Base-by-base conservation (phyloP, 2,797 vertebrate genomes). In the Dromococcyx pavoninus region DNA sequence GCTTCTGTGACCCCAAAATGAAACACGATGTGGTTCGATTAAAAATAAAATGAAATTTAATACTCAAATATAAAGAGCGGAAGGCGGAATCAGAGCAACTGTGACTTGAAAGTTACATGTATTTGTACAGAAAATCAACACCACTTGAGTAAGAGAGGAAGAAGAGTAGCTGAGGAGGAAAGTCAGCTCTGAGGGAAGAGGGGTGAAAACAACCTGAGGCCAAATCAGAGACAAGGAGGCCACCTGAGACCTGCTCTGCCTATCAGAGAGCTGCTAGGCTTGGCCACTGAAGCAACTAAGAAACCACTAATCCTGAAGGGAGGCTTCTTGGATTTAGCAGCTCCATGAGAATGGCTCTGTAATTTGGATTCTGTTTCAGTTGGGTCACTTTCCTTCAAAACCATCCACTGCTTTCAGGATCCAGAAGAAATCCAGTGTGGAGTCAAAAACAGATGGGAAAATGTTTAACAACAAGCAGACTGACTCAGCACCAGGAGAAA, bases 41-140 rank as follows among this genome's bases (percentile, higher is more conserved):
- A 60, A 50, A 91, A 93, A 87, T 73, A 92, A 72, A 77, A 75
- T 67, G 24, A 88, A 84, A 88, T 70, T 62, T 41, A 79, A 71
- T 58, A 75, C 7, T 51, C n/a, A 87, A 83, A 74, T 53, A 78
- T 19, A 81, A 81, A 86, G 54, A 83, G 48, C 1, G 2, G 60
- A 89, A 86, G 25, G 75, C 75, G 46, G n/a, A 89, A 65, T 17
- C 51, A 86, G 46, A 83, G 35, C 22, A 62, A 56, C 37, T 0
- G 0, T 51, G 62, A 86, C 25, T 41, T 73, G 86, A 24, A 48
- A 76, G 30, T 61, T 9, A 56, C 4, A 8, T 43, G 32, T 51
- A 75, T 78, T 70, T 90, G 46, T 43, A 84, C 54, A 51, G n/a
- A 84, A 93, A 39, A 86, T 51, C 37, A 85, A 71, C 25, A 85